Evolutionary conservation across 2,888 invertebrate species (phyloP).

Genomic region (Acholoe squamosa): DNA sequence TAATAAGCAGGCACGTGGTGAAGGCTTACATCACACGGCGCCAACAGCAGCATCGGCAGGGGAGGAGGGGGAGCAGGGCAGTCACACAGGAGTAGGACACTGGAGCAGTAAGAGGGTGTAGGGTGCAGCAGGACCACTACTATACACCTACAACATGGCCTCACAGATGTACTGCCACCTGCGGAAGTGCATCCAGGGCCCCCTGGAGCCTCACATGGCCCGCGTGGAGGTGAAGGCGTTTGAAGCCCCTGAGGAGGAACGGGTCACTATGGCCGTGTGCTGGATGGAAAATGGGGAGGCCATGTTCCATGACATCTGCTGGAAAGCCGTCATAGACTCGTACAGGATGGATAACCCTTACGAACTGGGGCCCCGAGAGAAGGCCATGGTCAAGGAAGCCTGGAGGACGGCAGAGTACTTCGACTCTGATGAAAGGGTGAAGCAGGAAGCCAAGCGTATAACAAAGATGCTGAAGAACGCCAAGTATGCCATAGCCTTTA

Average conservation of each 20-base stretch:
- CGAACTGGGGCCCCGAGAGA: conserved; percentile 71
- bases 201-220: conserved; percentile 64
- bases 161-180: conserved; percentile 66
- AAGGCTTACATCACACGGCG: too few relatives aligned
- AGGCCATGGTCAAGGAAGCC: conserved; percentile 74
- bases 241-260: conserved; percentile 63
- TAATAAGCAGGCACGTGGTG: too few relatives aligned
- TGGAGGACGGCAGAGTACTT: conserved; percentile 77
- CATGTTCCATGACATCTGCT: conserved; percentile 73
- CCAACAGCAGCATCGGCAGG: too few relatives aligned
- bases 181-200: conserved; percentile 68
- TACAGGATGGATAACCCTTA: conserved; percentile 70
- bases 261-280: conserved; percentile 65
- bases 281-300: conserved; percentile 72
- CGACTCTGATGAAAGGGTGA: conserved; percentile 73
- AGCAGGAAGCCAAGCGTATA: conserved; percentile 73
- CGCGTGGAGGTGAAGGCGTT: conserved; percentile 70
- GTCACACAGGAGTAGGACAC: conserved; percentile 14
- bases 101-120: neutral
- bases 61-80: neutral
- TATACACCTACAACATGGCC: conserved; percentile 57
- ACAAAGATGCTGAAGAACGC: conserved; percentile 74
- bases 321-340: conserved; percentile 71
- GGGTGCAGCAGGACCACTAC: neutral
- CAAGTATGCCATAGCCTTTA: conserved; percentile 78